Evolutionary conservation across 2,888 invertebrate genomes (phyloP).

Genomic region (Hesperia comma): DNA sequence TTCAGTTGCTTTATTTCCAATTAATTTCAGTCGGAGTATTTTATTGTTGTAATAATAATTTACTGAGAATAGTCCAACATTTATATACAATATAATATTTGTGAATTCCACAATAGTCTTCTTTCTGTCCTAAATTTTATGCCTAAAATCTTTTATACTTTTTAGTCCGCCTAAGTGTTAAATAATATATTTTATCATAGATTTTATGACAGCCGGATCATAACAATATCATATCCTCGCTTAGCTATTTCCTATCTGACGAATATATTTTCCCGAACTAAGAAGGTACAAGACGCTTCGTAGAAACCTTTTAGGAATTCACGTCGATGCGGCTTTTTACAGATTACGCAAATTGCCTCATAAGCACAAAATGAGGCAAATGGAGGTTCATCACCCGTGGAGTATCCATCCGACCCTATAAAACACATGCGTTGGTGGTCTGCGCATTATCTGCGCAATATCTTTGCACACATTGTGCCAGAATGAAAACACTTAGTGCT

Average conservation of each 20-base stretch:
- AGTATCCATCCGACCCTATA: slow-evolving; percentile 35
- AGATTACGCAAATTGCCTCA: slow-evolving; percentile 46
- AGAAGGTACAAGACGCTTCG: slow-evolving; percentile 37
- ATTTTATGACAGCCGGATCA: not conserved
- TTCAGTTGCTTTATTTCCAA: not conserved
- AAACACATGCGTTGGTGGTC: slow-evolving; percentile 39
- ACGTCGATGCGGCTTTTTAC: slow-evolving; percentile 41
- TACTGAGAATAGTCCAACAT: not conserved
- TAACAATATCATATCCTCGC: not conserved
- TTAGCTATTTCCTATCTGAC: not conserved
- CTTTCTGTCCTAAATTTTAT: too few relatives aligned
- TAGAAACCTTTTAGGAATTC: slow-evolving; percentile 40
- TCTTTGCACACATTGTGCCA: slow-evolving; percentile 15
- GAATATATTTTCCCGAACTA: slow-evolving; percentile 29
- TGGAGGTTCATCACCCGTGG: slow-evolving; percentile 34
- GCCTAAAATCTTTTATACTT: too few relatives aligned
- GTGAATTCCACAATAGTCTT: too few relatives aligned
- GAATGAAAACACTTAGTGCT: slow-evolving; percentile 7
- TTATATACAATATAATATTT: too few relatives aligned
- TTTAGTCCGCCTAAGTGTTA: too few relatives aligned
- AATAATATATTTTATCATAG: too few relatives aligned
- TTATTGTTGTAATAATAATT: not conserved
- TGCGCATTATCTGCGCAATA: slow-evolving; percentile 20
- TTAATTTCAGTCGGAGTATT: not conserved
- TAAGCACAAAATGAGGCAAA: slow-evolving; percentile 40